Conservation (phyloP, 2,113 vertebrate species). For the Motacilla alba region DNA sequence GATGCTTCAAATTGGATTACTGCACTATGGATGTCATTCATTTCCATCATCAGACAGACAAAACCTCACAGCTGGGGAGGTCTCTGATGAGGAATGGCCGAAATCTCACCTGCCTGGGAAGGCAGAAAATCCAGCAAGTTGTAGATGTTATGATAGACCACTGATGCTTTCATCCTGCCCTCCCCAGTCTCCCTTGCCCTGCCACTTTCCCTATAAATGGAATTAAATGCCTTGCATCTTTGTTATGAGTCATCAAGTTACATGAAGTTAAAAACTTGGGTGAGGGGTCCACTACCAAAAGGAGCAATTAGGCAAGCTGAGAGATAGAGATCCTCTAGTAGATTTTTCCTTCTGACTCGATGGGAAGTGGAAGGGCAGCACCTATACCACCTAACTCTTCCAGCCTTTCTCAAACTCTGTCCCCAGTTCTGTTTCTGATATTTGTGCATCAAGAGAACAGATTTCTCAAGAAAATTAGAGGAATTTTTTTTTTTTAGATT, state of each 20-base stretch:
- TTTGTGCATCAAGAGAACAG: not conserved
- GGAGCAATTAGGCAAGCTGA: not conserved
- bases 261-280: not conserved
- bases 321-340: not conserved
- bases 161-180: not conserved
- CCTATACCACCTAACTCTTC: not conserved
- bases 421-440: not conserved
- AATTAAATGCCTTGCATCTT: not conserved
- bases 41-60: not conserved
- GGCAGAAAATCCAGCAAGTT: not conserved
- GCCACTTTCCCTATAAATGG: not conserved
- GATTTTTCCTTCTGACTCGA: not conserved
- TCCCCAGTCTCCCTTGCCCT: not conserved
- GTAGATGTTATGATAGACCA: not conserved
- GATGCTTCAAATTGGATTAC: not conserved
- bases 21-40: not conserved
- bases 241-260: not conserved
- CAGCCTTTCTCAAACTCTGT: not conserved
- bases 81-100: not conserved
- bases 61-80: not conserved
- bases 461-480: not conserved
- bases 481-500: conserved; percentile 75
- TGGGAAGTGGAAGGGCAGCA: not conserved
- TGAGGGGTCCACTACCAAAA: not conserved
- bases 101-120: not conserved